Conservation (phyloP, 2,888 invertebrate species). For the Brachyopa scutellaris region DNA sequence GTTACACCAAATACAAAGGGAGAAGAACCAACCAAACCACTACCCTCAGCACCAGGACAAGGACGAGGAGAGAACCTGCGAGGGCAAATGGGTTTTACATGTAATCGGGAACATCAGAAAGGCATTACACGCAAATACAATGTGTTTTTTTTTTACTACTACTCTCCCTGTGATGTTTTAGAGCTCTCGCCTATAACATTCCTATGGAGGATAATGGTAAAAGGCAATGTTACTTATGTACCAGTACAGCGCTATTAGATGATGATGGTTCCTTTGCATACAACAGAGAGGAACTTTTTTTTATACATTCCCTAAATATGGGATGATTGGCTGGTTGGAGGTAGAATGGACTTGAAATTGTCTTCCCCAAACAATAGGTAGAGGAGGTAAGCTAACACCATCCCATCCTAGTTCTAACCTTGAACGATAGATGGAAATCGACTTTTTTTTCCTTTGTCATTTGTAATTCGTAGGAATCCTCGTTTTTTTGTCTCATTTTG, state of each 20-base stretch:
- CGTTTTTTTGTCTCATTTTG: background rate
- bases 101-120: conserved; percentile 59
- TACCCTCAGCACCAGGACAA: background rate
- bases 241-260: conserved; percentile 22
- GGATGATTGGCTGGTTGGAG: too few relatives aligned
- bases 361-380: background rate
- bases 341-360: conserved; percentile 10
- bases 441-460: background rate
- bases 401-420: background rate
- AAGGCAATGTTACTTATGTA: conserved; percentile 35
- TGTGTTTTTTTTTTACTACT: conserved; percentile 20
- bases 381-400: background rate
- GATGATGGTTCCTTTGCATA: conserved; percentile 26
- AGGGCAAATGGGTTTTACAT: conserved; percentile 55
- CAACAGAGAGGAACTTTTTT: background rate
- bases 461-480: background rate
- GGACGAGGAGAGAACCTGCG: background rate
- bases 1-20: conserved; percentile 23
- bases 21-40: conserved; percentile 13
- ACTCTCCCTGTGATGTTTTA: background rate
- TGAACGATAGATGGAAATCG: background rate
- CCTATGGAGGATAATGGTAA: conserved; percentile 39
- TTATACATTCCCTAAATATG: background rate
- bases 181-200: background rate
- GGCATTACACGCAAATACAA: conserved; percentile 59